A percentile compares a stretch with the other conserved stretches of the same genome.
phyloP scores from a whole-genome alignment of 2,888 invertebrate species.

The Didymodactylos carnosus region DNA sequence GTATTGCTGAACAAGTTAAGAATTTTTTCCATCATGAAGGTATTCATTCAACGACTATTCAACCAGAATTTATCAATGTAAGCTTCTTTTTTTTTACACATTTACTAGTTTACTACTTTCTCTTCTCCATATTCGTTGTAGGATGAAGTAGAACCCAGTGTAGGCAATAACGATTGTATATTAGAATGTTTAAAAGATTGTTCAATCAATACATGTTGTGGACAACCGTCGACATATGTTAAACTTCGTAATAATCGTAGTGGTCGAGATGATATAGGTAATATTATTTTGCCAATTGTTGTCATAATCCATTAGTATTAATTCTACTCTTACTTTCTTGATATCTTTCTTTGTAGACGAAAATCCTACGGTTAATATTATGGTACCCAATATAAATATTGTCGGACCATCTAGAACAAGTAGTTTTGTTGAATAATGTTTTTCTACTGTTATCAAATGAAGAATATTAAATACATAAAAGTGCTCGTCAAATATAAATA shows the following conservation, averaged over 20 bases:
- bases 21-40: slow-evolving; percentile 94
- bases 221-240: not conserved
- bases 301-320: no score
- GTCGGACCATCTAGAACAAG: not conserved
- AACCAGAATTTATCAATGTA: slow-evolving; percentile 31
- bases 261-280: not conserved
- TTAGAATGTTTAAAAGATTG: slow-evolving; percentile 6
- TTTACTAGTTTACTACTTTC: not conserved
- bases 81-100: not conserved
- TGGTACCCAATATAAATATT: not conserved
- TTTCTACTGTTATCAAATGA: no score
- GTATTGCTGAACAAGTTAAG: slow-evolving; percentile 81
- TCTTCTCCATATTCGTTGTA: no score
- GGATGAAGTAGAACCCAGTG: not conserved
- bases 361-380: not conserved
- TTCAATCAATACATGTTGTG: slow-evolving; percentile 2
- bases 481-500: no score
- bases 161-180: slow-evolving; percentile 4
- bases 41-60: slow-evolving; percentile 93
- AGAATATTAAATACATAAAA: no score
- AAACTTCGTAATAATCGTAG: not conserved
- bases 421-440: not conserved
- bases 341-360: not conserved
- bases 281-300: no score
- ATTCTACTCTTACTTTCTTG: no score